A percentile compares a stretch with the other conserved stretches of the same genome.
These are phyloP conservation scores for Zaprionus africanus DNA, from an alignment of 1,140 invertebrate genomes.

Conservation along the genomic window DNA sequence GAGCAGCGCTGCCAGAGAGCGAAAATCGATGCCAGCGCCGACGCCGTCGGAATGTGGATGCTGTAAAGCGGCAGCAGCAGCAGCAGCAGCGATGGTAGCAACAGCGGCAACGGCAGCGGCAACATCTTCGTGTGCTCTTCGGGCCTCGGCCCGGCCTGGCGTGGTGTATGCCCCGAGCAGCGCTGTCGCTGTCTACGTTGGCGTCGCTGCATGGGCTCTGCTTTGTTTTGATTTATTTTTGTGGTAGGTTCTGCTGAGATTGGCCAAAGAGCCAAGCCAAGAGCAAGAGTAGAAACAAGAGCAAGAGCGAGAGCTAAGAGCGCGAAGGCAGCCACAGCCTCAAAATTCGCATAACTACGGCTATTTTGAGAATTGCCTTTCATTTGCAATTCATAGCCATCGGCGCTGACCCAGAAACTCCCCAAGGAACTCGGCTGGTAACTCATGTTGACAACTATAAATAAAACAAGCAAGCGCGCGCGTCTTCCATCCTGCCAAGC, in stretches of 20 bases:
- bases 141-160: neutral
- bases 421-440: constrained; percentile 45
- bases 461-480: constrained; percentile 40
- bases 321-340: constrained; percentile 32
- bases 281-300: neutral
- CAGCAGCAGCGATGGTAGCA: neutral
- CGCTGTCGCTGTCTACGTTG: constrained; percentile 21
- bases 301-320: constrained; percentile 42
- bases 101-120: constrained; percentile 6
- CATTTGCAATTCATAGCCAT: constrained; percentile 57
- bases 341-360: constrained; percentile 52
- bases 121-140: constrained; percentile 52
- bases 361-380: constrained; percentile 57
- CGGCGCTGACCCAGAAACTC: constrained; percentile 57
- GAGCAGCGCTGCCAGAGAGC: neutral
- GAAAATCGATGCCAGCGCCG: constrained; percentile 64
- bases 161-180: constrained; percentile 38
- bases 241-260: constrained; percentile 74
- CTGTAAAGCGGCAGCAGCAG: constrained; percentile 49
- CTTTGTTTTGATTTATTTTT: constrained; percentile 78
- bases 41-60: constrained; percentile 63
- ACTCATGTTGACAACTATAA: constrained; percentile 60
- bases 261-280: constrained; percentile 57
- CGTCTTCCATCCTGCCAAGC: neutral
- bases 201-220: constrained; percentile 15